A percentile compares a stretch with the other conserved stretches of the same genome.
Evolutionary conservation across 92 coral and sea anemone genomes (phyloP).

Genomic region (Phenganax stokvisi): DNA sequence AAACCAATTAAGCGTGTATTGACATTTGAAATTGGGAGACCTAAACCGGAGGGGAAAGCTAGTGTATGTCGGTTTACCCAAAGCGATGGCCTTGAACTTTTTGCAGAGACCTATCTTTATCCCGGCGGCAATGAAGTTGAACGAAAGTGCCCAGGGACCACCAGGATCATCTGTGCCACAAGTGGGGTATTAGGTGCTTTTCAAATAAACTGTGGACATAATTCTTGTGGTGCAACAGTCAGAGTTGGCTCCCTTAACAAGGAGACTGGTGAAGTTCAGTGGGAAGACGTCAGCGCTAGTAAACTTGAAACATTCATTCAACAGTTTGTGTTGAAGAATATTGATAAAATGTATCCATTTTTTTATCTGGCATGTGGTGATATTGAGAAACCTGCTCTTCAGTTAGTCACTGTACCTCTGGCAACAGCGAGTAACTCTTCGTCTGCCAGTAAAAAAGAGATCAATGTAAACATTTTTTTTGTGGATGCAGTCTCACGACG

Average conservation of each 20-base stretch:
- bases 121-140: not conserved
- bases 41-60: slow-evolving; percentile 29
- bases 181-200: slow-evolving; percentile 9
- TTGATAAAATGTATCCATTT: slow-evolving; percentile 26
- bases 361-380: slow-evolving; percentile 19
- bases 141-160: not conserved
- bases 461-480: slow-evolving; percentile 69
- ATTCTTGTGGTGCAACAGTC: slow-evolving; percentile 36
- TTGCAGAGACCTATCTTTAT: slow-evolving; percentile 25
- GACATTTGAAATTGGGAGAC: slow-evolving; percentile 35
- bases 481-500: slow-evolving; percentile 76
- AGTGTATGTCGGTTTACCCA: slow-evolving; percentile 33
- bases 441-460: slow-evolving; percentile 17
- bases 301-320: slow-evolving; percentile 31
- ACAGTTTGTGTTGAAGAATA: slow-evolving; percentile 25
- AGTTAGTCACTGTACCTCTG: slow-evolving; percentile 10
- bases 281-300: slow-evolving; percentile 31
- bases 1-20: slow-evolving; percentile 33
- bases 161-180: not conserved
- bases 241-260: slow-evolving; percentile 16
- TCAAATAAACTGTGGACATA: slow-evolving; percentile 42
- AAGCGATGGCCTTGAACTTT: slow-evolving; percentile 34
- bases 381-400: not conserved
- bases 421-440: slow-evolving; percentile 3
- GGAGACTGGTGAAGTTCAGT: slow-evolving; percentile 30